These are phyloP conservation scores for Hyles vespertilio DNA, from an alignment of 1,140 invertebrate species.

Conservation along the genomic window DNA sequence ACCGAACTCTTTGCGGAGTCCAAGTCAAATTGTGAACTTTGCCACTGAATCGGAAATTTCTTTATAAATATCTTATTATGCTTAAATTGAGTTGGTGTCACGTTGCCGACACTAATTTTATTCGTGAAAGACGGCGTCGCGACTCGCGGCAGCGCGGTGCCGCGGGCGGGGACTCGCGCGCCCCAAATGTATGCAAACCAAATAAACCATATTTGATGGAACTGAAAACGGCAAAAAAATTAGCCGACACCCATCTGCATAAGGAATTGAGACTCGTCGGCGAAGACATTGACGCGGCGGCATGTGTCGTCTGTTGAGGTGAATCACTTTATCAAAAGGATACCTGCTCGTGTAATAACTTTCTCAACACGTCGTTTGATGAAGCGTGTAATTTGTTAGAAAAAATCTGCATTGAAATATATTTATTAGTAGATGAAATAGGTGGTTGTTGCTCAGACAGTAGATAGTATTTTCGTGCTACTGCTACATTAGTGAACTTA, in stretches of 20 bases:
- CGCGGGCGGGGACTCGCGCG: constrained; percentile 26
- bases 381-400: too few relatives aligned
- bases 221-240: constrained; percentile 73
- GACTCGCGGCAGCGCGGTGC: constrained; percentile 21
- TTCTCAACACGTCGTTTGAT: too few relatives aligned
- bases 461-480: too few relatives aligned
- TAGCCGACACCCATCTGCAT: constrained; percentile 22
- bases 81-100: constrained; percentile 74
- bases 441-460: too few relatives aligned
- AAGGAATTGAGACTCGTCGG: too few relatives aligned
- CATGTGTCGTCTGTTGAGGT: too few relatives aligned
- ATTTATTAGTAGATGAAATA: too few relatives aligned
- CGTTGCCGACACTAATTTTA: constrained; percentile 73
- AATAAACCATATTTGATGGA: constrained; percentile 67
- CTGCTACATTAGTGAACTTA: too few relatives aligned
- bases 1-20: constrained; percentile 68
- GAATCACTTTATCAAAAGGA: too few relatives aligned
- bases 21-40: constrained; percentile 73
- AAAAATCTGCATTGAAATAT: too few relatives aligned
- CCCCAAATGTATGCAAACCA: constrained; percentile 72
- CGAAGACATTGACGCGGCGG: too few relatives aligned
- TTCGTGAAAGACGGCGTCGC: constrained; percentile 63
- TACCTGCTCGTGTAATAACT: too few relatives aligned
- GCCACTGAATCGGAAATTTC: constrained; percentile 73
- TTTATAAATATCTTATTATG: constrained; percentile 75